Conservation (phyloP, 2,797 vertebrate genomes). For the Zalophus californianus region DNA sequence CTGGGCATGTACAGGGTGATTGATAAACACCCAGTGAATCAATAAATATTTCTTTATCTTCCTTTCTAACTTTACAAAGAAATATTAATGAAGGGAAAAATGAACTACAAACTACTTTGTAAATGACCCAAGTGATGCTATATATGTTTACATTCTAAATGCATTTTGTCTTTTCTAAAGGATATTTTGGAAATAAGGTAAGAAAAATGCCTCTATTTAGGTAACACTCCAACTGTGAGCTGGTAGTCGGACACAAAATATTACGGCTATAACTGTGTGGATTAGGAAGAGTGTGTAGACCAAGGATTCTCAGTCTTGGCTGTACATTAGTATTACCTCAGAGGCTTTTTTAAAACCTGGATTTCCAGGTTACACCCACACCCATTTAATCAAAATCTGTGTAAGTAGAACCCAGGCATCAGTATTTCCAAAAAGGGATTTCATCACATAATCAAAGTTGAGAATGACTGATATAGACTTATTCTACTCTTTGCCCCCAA, state of each 20-base stretch:
- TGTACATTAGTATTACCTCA: not conserved
- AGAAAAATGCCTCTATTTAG: not conserved
- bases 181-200: not conserved
- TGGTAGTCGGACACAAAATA: not conserved
- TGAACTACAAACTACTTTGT: not conserved
- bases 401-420: not conserved
- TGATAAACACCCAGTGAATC: not conserved
- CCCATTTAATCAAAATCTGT: constrained; percentile 1
- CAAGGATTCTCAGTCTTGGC: not conserved
- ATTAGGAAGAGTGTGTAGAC: not conserved
- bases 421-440: not conserved
- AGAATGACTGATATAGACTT: not conserved
- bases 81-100: not conserved
- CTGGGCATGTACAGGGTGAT: fast-evolving
- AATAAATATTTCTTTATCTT: not conserved
- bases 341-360: not conserved
- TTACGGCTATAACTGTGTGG: not conserved
- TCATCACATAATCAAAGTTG: not conserved
- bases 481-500: not conserved
- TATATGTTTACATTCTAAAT: not conserved
- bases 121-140: not conserved
- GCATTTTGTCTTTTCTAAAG: not conserved
- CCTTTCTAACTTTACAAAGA: not conserved
- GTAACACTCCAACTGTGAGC: not conserved
- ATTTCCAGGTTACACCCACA: not conserved